Conservation (phyloP, 1,140 invertebrate species). For the Sitodiplosis mosellana region DNA sequence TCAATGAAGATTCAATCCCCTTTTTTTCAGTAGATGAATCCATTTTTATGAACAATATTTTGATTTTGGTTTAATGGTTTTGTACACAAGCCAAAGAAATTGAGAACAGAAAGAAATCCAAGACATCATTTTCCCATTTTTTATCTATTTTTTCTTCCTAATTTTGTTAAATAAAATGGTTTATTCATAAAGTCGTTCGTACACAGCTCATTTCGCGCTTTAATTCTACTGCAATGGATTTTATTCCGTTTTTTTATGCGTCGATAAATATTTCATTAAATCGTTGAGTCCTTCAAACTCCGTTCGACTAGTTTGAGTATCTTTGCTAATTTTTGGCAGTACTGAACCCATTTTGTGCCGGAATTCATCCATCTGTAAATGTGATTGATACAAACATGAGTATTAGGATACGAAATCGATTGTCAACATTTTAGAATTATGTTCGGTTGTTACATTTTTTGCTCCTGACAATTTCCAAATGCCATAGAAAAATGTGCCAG, state of each 20-base stretch:
- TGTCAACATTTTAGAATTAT: neutral
- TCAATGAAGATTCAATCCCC: too few species aligned
- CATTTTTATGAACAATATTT: too few species aligned
- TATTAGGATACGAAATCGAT: neutral
- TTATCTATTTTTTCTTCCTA: too few species aligned
- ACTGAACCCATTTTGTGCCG: conserved; percentile 45
- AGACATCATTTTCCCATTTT: neutral
- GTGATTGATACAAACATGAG: conserved; percentile 2
- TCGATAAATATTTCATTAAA: conserved; percentile 54
- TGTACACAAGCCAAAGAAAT: neutral
- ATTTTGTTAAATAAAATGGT: too few species aligned
- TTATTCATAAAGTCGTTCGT: too few species aligned
- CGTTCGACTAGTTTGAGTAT: conserved; percentile 59
- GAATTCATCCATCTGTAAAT: conserved; percentile 46
- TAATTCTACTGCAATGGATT: neutral
- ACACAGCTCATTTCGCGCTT: too few species aligned
- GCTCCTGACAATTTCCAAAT: conserved; percentile 82
- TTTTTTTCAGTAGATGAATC: too few species aligned
- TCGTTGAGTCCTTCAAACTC: conserved; percentile 72
- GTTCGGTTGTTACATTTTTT: conserved; percentile 35
- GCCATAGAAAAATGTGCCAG: conserved; percentile 58
- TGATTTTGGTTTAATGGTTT: neutral
- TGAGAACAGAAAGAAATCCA: neutral
- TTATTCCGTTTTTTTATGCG: conserved; percentile 25
- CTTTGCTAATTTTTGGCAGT: conserved; percentile 59